A percentile compares a stretch with the other conserved stretches of the same genome.
Conservation (phyloP, 2,113 vertebrate genomes). For the Trogon surrucura region DNA sequence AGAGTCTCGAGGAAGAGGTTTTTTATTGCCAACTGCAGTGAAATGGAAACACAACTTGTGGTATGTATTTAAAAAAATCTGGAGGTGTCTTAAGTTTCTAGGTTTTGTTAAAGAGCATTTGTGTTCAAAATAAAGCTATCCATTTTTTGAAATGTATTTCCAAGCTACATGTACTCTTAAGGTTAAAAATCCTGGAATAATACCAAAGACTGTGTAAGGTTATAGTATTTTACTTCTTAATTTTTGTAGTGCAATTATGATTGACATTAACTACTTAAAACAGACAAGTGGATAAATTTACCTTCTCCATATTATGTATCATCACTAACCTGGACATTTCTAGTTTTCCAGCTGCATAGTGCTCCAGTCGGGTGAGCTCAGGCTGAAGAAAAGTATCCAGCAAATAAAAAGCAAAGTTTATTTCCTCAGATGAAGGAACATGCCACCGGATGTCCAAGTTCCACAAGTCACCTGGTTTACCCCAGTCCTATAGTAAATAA, state of each 20-base stretch:
- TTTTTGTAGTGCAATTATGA: background rate
- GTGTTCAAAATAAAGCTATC: background rate
- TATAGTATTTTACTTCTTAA: background rate
- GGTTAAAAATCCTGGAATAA: background rate
- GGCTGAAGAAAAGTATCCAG: constrained; percentile 94
- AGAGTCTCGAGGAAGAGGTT: background rate
- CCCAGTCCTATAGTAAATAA: constrained; percentile 88
- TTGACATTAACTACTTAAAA: background rate
- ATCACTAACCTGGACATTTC: constrained; percentile 89
- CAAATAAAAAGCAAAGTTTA: constrained; percentile 86
- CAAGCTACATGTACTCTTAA: background rate
- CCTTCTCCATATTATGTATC: background rate
- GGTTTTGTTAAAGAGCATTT: background rate
- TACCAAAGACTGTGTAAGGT: background rate
- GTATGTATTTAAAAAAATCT: background rate
- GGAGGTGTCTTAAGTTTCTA: background rate
- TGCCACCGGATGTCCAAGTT: constrained; percentile 96
- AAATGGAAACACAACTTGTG: background rate
- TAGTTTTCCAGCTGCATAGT: constrained; percentile 83
- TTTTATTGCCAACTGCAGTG: background rate
- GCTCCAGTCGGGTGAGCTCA: constrained; percentile 88
- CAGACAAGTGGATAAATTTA: background rate
- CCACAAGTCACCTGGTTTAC: constrained; percentile 94
- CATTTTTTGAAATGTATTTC: background rate
- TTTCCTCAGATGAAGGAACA: constrained; percentile 89